Evolutionary conservation across 2,888 invertebrate species (phyloP).

Genomic region (Tethea ocularis): DNA sequence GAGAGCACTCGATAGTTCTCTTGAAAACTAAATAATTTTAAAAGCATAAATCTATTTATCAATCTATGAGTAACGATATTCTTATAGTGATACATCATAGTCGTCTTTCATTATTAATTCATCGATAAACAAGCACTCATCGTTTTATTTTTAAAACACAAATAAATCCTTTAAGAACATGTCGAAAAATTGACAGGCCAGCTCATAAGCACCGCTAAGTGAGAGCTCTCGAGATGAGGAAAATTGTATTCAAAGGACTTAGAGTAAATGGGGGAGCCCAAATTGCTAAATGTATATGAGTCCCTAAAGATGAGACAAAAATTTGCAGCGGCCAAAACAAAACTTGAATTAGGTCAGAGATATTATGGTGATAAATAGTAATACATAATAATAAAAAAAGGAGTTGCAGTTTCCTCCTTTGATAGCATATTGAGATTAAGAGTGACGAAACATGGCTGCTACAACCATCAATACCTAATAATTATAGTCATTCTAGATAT

Average conservation of each 20-base stretch:
- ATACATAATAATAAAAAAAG: neutral
- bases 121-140: neutral
- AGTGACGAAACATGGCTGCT: neutral
- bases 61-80: neutral
- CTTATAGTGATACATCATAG: neutral
- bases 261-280: neutral
- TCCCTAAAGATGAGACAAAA: conserved; percentile 2
- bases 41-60: neutral
- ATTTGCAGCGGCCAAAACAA: neutral
- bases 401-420: neutral
- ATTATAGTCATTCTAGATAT: too few species aligned
- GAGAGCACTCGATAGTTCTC: conserved; percentile 2
- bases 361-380: neutral
- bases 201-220: neutral
- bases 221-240: neutral
- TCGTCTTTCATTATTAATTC: neutral
- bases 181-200: neutral
- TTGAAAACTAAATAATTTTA: neutral
- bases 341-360: conserved; percentile 1
- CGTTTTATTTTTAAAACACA: neutral
- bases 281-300: conserved; percentile 1
- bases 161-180: neutral
- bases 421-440: neutral
- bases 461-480: neutral
- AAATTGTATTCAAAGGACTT: neutral